A percentile compares a stretch with the other conserved stretches of the same genome.
Conservation (phyloP, 2,113 vertebrate genomes). For the Xiphorhynchus elegans region DNA sequence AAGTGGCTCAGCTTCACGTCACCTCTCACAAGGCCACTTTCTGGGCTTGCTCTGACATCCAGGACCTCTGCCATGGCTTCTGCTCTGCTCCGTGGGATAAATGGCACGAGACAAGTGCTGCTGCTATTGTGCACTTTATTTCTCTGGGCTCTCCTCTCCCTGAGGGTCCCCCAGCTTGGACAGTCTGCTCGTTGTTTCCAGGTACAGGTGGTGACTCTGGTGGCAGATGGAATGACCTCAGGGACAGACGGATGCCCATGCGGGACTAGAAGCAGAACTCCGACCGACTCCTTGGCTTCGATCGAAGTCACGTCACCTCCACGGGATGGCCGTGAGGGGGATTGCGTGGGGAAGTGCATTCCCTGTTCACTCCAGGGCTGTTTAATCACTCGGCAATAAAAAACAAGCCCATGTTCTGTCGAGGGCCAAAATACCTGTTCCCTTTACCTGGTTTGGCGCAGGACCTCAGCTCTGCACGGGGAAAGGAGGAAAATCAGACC, state of each 20-base stretch:
- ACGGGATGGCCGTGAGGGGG: background rate
- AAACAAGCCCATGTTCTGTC: rapidly evolving
- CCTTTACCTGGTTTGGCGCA: background rate
- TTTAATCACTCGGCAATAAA: rapidly evolving
- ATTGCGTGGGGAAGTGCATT: rapidly evolving
- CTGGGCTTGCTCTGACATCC: rapidly evolving
- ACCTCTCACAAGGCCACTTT: background rate
- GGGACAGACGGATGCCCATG: background rate
- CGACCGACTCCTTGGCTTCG: rapidly evolving
- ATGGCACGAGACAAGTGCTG: background rate
- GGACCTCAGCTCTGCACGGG: rapidly evolving
- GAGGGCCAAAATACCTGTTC: background rate
- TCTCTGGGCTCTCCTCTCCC: background rate
- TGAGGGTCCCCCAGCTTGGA: background rate
- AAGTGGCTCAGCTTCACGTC: background rate
- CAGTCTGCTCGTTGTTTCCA: background rate
- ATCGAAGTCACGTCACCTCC: rapidly evolving
- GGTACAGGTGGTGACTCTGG: background rate
- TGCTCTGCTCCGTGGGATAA: background rate
- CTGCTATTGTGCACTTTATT: conserved; percentile 56
- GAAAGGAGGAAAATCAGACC: background rate
- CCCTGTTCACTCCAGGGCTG: background rate
- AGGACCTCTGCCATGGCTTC: rapidly evolving
- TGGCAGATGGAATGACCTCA: background rate
- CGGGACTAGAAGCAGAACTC: background rate